Evolutionary conservation across 2,113 vertebrate species (phyloP).

Genomic region (Phycodurus eques): DNA sequence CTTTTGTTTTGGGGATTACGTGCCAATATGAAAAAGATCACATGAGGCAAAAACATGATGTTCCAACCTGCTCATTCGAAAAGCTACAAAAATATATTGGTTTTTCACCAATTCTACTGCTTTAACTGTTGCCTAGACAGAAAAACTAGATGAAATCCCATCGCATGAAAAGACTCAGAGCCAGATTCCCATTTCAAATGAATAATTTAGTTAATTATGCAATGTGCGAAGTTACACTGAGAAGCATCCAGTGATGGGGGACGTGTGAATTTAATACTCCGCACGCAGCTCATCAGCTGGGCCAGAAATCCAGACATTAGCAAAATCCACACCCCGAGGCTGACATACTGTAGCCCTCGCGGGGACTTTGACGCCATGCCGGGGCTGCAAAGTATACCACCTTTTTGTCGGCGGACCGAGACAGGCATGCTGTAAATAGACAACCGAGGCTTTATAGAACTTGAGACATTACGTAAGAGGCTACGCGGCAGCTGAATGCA

Average conservation of each 20-base stretch:
- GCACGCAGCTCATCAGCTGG: slow-evolving; percentile 51
- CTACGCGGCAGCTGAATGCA: slow-evolving; percentile 60
- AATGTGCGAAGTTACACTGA: background rate
- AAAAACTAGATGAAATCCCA: background rate
- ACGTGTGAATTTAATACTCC: slow-evolving; percentile 21
- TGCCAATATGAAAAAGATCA: background rate
- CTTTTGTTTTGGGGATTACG: background rate
- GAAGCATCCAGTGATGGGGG: background rate
- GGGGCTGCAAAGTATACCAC: slow-evolving; percentile 76
- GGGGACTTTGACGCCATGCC: slow-evolving; percentile 72
- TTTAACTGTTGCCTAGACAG: background rate
- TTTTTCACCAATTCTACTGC: too few species aligned
- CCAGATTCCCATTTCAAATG: background rate
- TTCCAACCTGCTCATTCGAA: background rate
- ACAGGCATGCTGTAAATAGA: slow-evolving; percentile 71
- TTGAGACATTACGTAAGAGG: slow-evolving; percentile 78
- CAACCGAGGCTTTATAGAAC: slow-evolving; percentile 70
- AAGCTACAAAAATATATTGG: too few species aligned
- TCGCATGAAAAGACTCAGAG: background rate
- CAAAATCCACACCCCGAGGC: slow-evolving; percentile 70
- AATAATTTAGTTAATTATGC: background rate
- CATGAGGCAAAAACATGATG: background rate
- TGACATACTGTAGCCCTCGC: slow-evolving; percentile 68
- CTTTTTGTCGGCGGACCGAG: slow-evolving; percentile 77
- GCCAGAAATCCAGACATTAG: slow-evolving; percentile 73